Evolutionary conservation across 2,113 vertebrate genomes (phyloP).

Genomic region (Podarcis raffonei): DNA sequence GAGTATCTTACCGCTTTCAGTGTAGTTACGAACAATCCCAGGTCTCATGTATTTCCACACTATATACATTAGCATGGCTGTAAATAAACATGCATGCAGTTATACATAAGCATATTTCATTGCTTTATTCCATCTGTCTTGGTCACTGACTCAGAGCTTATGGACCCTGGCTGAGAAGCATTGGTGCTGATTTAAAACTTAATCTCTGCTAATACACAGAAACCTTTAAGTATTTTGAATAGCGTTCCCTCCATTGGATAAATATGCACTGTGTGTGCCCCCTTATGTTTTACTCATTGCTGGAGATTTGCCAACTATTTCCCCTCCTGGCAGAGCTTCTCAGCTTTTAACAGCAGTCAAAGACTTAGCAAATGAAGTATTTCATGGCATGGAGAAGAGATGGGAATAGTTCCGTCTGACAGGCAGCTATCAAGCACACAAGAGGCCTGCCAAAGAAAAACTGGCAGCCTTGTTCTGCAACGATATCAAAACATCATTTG

Average conservation of each 20-base stretch:
- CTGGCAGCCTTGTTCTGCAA: not conserved
- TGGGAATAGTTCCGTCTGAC: not conserved
- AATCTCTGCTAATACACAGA: not conserved
- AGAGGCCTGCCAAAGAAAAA: not conserved
- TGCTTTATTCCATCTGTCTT: not conserved
- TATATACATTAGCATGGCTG: not conserved
- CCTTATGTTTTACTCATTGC: conserved; percentile 2
- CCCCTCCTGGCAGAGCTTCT: not conserved
- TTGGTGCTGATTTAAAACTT: conserved; percentile 7
- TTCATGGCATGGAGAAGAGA: not conserved
- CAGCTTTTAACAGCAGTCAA: not conserved
- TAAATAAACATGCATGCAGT: conserved; percentile 1
- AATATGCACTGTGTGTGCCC: not conserved
- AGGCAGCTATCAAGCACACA: not conserved
- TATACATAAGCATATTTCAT: conserved; percentile 1
- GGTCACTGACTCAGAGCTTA: not conserved
- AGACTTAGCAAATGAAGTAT: not conserved
- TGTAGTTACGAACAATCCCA: no score
- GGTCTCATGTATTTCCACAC: not conserved
- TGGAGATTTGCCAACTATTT: not conserved
- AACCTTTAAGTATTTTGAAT: not conserved
- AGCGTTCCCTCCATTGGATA: conserved; percentile 3
- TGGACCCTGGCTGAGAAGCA: not conserved
- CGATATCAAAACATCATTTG: not conserved
- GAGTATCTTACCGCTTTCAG: not conserved